These are phyloP conservation scores for Sitta carolinensis DNA, from an alignment of 2,797 vertebrate species.

Conservation along the genomic window DNA sequence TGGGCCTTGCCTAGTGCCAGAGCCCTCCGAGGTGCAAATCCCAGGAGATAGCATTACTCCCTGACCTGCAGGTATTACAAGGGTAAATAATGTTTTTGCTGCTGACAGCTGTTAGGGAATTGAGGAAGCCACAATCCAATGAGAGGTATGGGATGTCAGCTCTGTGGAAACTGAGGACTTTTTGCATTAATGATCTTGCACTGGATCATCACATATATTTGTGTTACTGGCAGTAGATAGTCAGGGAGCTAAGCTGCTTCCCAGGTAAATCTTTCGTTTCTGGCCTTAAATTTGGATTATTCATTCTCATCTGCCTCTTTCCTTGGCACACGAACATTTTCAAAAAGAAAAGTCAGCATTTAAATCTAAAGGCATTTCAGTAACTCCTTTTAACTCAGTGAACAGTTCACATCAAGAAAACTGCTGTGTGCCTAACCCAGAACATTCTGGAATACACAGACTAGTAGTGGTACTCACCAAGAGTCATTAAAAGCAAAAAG, in stretches of 20 bases:
- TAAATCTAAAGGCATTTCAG: neutral
- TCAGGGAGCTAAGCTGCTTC: neutral
- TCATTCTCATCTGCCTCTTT: neutral
- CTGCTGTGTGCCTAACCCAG: neutral
- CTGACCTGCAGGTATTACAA: slow-evolving; percentile 12
- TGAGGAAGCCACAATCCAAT: neutral
- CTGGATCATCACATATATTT: neutral
- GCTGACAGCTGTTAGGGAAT: neutral
- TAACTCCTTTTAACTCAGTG: neutral
- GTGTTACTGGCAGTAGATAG: neutral
- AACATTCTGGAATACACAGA: neutral
- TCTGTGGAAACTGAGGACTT: neutral
- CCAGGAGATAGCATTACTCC: slow-evolving; percentile 3
- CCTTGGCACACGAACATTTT: neutral
- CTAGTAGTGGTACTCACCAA: neutral
- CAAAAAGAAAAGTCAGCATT: neutral
- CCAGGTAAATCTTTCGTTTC: neutral
- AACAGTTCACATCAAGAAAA: neutral
- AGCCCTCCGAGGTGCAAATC: slow-evolving; percentile 26
- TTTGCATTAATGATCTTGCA: neutral
- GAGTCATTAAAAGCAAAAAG: neutral
- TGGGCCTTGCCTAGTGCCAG: neutral
- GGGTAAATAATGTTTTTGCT: slow-evolving; percentile 38
- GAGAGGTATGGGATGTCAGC: neutral
- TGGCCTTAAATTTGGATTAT: neutral